A percentile compares a stretch with the other conserved stretches of the same genome.
Conservation (phyloP, 2,888 invertebrate genomes). For the Amiota minor region DNA sequence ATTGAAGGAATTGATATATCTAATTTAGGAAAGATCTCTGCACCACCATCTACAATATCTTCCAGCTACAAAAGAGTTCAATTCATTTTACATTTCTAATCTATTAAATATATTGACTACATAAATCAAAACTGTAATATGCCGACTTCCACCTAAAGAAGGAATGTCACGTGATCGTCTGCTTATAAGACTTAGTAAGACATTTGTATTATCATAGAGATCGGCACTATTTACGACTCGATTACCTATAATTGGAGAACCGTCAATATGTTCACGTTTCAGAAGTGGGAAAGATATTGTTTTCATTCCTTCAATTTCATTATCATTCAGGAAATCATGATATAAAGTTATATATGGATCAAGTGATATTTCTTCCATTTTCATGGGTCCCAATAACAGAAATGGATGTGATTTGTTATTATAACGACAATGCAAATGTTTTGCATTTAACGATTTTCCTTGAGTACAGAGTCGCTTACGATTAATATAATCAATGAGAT, state of each 20-base stretch:
- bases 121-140: background rate
- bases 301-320: constrained; percentile 37
- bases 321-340: constrained; percentile 36
- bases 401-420: constrained; percentile 28
- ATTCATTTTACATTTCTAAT: background rate
- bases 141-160: background rate
- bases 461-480: constrained; percentile 36
- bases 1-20: background rate
- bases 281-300: background rate
- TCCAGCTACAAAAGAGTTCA: constrained; percentile 34
- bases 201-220: background rate
- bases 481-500: constrained; percentile 16
- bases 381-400: constrained; percentile 44
- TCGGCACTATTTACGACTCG: background rate
- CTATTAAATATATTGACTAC: background rate
- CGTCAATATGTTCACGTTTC: background rate
- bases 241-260: background rate
- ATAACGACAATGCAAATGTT: constrained; percentile 36
- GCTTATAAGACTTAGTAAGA: background rate
- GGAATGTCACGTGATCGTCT: background rate
- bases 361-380: constrained; percentile 42
- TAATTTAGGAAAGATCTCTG: background rate
- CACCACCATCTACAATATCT: constrained; percentile 37
- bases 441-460: background rate
- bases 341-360: constrained; percentile 44